Conservation (phyloP, 2,113 vertebrate species). For the Phrynosoma blainvillii region DNA sequence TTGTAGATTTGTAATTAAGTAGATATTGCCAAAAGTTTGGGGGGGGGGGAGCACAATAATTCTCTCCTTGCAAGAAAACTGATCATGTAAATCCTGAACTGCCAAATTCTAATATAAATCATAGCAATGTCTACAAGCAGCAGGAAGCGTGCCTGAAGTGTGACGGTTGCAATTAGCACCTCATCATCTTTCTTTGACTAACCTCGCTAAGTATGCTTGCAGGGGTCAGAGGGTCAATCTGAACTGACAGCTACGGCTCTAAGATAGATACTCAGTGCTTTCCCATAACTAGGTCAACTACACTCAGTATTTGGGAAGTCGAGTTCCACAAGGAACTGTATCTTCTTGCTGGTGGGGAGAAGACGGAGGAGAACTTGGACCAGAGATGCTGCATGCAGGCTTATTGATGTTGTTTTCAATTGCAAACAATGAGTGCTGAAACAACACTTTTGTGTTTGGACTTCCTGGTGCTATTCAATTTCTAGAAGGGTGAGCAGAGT, state of each 20-base stretch:
- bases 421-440: background rate
- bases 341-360: background rate
- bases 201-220: background rate
- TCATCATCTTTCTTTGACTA: constrained; percentile 26
- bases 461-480: too few relatives aligned
- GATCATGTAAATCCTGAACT: background rate
- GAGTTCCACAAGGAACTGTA: background rate
- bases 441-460: background rate
- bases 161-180: constrained; percentile 11
- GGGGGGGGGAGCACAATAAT: background rate
- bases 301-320: background rate
- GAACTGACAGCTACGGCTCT: background rate
- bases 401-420: too few relatives aligned
- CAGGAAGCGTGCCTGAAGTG: background rate
- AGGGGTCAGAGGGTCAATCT: background rate
- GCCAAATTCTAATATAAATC: constrained; percentile 18
- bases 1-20: background rate
- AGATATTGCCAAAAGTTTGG: background rate
- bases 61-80: background rate
- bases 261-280: background rate
- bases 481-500: too few relatives aligned
- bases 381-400: background rate
- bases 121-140: constrained; percentile 22
- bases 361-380: background rate
- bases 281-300: background rate